Conservation (phyloP, 2,888 invertebrate genomes). For the Drosophila atroscutellata region DNA sequence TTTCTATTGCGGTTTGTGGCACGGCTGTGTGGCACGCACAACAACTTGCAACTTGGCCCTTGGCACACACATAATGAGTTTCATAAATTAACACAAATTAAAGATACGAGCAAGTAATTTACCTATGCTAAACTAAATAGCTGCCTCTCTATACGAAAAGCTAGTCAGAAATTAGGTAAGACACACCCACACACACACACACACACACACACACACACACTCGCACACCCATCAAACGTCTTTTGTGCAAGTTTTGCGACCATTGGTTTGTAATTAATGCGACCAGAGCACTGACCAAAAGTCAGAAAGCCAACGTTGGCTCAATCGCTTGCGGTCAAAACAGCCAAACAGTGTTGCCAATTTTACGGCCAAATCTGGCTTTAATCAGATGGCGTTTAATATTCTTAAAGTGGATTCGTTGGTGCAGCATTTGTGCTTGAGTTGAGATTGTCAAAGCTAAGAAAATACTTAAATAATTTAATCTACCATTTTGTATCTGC, state of each 20-base stretch:
- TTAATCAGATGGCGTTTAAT: background rate
- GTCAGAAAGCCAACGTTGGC: slow-evolving; percentile 43
- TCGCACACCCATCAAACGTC: background rate
- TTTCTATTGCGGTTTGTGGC: slow-evolving; percentile 47
- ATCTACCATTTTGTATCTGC: background rate
- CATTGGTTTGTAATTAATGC: slow-evolving; percentile 81
- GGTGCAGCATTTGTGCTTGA: background rate
- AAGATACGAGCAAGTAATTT: slow-evolving; percentile 72
- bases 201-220: background rate
- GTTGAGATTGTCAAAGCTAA: background rate
- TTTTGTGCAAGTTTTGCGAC: slow-evolving; percentile 57
- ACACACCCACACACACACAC: slow-evolving; percentile 3
- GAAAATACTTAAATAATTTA: background rate
- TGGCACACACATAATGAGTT: slow-evolving; percentile 70
- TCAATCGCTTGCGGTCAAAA: slow-evolving; percentile 40
- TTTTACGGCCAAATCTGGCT: background rate
- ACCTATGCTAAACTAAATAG: slow-evolving; percentile 43
- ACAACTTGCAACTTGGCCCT: slow-evolving; percentile 45
- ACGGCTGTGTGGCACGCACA: slow-evolving; percentile 56
- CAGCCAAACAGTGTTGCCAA: background rate
- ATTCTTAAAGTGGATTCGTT: background rate
- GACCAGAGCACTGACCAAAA: slow-evolving; percentile 56
- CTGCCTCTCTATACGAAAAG: slow-evolving; percentile 14
- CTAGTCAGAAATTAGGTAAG: slow-evolving; percentile 26
- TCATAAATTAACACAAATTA: slow-evolving; percentile 81